Percentiles rank a stretch among this genome's conserved stretches.
Conservation (phyloP, 2,797 vertebrate genomes). For the Danio aesculapii region DNA sequence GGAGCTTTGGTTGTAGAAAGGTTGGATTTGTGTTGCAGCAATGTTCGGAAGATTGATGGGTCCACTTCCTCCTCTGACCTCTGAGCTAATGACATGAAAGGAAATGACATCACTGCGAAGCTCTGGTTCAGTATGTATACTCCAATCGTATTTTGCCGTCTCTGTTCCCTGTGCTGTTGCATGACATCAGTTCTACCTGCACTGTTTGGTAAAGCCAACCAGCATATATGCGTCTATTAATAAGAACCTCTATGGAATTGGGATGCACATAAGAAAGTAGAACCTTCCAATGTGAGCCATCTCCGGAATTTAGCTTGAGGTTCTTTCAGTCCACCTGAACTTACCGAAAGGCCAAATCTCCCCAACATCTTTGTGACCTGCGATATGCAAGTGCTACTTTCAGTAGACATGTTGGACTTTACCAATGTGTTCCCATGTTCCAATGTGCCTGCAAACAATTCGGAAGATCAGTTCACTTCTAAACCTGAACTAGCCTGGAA, state of each 20-base stretch:
- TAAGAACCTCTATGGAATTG: conserved; percentile 27
- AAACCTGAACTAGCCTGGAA: conserved; percentile 3
- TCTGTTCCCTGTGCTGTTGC: conserved; percentile 84
- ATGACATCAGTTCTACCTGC: conserved; percentile 77
- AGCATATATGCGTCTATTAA: conserved; percentile 24
- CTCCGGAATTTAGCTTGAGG: conserved; percentile 19
- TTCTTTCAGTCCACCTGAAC: conserved; percentile 23
- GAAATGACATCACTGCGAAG: conserved; percentile 77
- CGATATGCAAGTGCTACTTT: background rate
- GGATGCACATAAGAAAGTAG: conserved; percentile 13
- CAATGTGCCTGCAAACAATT: conserved; percentile 25
- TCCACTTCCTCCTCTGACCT: conserved; percentile 74
- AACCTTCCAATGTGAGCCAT: conserved; percentile 16
- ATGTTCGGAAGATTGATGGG: conserved; percentile 77
- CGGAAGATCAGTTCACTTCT: background rate
- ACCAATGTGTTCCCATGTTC: conserved; percentile 27
- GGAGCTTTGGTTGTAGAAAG: conserved; percentile 63
- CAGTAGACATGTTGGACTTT: conserved; percentile 20
- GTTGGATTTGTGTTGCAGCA: conserved; percentile 82
- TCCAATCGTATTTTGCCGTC: conserved; percentile 71
- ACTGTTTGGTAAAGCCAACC: conserved; percentile 43
- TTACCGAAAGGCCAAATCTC: background rate
- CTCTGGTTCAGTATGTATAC: conserved; percentile 85
- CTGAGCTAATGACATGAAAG: conserved; percentile 81
- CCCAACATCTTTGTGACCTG: background rate